A percentile compares a stretch with the other conserved stretches of the same genome.
Evolutionary conservation across 2,113 vertebrate species (phyloP).

Genomic region (Dasyprocta punctata): DNA sequence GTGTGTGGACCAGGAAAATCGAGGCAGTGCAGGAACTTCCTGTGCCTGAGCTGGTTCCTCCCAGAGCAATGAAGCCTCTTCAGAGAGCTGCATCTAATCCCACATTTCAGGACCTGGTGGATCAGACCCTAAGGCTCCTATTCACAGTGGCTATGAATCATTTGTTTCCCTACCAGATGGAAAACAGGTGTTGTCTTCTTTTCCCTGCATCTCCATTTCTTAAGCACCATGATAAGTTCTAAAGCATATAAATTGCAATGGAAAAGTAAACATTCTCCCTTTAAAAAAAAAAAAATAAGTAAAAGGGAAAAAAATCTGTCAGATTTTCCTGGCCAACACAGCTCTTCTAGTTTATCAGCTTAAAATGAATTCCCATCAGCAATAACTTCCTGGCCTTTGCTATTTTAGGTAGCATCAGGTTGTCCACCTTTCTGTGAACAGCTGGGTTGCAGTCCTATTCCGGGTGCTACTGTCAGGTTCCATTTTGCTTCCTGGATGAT

Average conservation of each 20-base stretch:
- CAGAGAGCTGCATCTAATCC: neutral
- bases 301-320: constrained; percentile 47
- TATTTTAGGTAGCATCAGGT: neutral
- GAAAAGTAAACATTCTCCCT: constrained; percentile 69
- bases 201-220: neutral
- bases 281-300: neutral
- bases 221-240: neutral
- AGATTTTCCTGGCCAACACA: constrained; percentile 64
- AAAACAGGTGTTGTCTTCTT: constrained; percentile 37
- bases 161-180: neutral
- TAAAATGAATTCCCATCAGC: constrained; percentile 19
- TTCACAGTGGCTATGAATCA: neutral
- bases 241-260: constrained; percentile 53
- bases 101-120: neutral
- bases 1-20: accelerated
- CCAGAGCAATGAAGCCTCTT: neutral
- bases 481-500: constrained; percentile 46
- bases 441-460: neutral
- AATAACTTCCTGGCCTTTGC: neutral
- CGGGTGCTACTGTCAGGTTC: neutral
- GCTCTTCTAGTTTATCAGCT: neutral
- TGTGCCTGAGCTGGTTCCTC: neutral
- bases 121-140: neutral
- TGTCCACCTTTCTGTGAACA: neutral
- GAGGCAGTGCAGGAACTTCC: neutral